phyloP scores from a whole-genome alignment of 2,888 invertebrate species.

The Willowsia nigromaculata region DNA sequence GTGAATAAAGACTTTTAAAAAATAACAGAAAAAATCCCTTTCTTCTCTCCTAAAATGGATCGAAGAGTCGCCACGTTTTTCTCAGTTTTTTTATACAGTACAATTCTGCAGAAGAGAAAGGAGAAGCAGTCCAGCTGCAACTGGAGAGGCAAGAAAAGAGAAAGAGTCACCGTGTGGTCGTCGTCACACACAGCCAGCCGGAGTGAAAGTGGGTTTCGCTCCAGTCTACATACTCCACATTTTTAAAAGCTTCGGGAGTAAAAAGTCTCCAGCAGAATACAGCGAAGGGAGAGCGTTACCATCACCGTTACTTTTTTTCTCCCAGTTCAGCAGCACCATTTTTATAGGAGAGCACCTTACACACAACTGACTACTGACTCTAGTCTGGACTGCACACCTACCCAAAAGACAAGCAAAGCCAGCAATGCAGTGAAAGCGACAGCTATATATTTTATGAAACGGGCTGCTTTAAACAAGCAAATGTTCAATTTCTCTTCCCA shows the following conservation, averaged over 20 bases:
- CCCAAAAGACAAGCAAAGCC: too few species aligned
- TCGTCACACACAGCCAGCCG: background rate
- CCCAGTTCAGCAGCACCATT: background rate
- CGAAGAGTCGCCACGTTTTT: background rate
- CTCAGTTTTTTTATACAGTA: background rate
- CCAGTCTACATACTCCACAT: background rate
- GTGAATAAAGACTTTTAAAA: too few species aligned
- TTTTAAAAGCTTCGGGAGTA: background rate
- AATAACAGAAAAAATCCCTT: background rate
- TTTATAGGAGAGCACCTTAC: too few species aligned
- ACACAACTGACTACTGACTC: too few species aligned
- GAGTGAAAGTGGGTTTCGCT: constrained; percentile 6
- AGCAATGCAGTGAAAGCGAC: too few species aligned
- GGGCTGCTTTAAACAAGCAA: too few species aligned
- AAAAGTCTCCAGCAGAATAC: background rate
- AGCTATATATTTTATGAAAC: too few species aligned
- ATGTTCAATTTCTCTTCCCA: too few species aligned
- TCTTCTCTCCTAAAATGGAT: background rate
- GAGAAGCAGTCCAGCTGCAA: background rate
- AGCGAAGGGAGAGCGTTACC: background rate
- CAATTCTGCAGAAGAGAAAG: background rate
- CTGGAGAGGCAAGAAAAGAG: background rate
- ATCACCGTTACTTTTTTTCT: background rate
- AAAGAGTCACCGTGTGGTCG: background rate
- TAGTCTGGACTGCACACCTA: too few species aligned